Evolutionary conservation across 2,888 invertebrate species (phyloP).

Genomic region (Eumacrocentrus americanus): DNA sequence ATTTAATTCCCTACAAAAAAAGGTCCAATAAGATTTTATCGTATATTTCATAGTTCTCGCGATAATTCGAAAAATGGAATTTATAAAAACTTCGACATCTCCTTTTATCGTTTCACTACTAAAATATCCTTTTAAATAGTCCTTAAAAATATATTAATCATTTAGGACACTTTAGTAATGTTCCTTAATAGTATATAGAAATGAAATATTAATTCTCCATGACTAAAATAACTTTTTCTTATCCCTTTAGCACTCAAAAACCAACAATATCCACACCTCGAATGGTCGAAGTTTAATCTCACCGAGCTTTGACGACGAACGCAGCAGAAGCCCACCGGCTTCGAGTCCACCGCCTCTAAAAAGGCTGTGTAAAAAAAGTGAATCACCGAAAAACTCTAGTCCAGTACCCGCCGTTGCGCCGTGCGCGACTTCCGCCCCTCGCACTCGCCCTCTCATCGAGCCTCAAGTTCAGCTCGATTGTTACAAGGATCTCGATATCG

Average conservation of each 20-base stretch:
- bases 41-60: no score
- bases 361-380: slow-evolving; percentile 61
- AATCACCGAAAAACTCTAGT: slow-evolving; percentile 61
- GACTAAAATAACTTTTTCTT: slow-evolving; percentile 6
- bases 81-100: no score
- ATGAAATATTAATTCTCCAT: slow-evolving; percentile 7
- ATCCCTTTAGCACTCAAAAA: slow-evolving; percentile 53
- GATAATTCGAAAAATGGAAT: no score
- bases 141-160: no score
- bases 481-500: slow-evolving; percentile 60
- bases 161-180: no score
- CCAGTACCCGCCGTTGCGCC: slow-evolving; percentile 52
- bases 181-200: no score
- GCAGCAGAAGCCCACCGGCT: slow-evolving; percentile 58
- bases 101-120: no score
- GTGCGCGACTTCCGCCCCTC: slow-evolving; percentile 52
- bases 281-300: slow-evolving; percentile 59
- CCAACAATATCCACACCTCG: slow-evolving; percentile 57
- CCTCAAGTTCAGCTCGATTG: slow-evolving; percentile 61
- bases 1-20: no score
- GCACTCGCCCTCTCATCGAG: slow-evolving; percentile 59
- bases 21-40: no score
- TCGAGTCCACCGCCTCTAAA: slow-evolving; percentile 60
- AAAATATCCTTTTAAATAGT: no score
- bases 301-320: slow-evolving; percentile 59